Evolutionary conservation across 2,888 invertebrate genomes (phyloP).

Genomic region (Dryadula phaetusa): DNA sequence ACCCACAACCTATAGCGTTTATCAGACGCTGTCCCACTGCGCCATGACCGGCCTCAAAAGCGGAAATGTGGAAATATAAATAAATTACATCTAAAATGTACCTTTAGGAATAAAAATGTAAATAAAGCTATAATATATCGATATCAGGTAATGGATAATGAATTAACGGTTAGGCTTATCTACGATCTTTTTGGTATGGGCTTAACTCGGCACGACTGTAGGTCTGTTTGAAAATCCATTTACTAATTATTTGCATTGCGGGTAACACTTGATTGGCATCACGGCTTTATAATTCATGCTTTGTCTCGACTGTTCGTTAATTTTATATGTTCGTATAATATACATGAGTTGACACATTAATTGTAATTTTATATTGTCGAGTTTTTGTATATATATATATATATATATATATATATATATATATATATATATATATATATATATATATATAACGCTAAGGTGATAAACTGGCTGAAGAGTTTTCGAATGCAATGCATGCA

Average conservation of each 20-base stretch:
- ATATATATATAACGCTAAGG: too few species aligned
- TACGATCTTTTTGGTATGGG: constrained; percentile 18
- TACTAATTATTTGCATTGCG: constrained; percentile 56
- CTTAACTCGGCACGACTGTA: constrained; percentile 20
- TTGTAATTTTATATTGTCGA: neutral
- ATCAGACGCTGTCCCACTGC: too few species aligned
- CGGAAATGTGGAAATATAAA: too few species aligned
- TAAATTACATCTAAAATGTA: neutral
- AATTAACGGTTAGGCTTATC: constrained; percentile 17
- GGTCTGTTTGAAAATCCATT: constrained; percentile 53
- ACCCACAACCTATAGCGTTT: too few species aligned
- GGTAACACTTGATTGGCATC: constrained; percentile 49
- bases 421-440: too few species aligned
- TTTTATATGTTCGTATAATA: constrained; percentile 25
- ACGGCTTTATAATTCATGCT: constrained; percentile 39
- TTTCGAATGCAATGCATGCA: too few species aligned
- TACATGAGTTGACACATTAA: neutral
- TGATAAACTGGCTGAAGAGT: too few species aligned
- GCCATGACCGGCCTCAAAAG: too few species aligned
- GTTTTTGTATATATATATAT: too few species aligned
- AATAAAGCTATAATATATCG: neutral
- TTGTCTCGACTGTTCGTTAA: constrained; percentile 34
- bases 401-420: too few species aligned
- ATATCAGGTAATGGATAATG: neutral
- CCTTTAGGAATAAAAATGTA: neutral